phyloP scores from a whole-genome alignment of 2,888 invertebrate species.

The Nymphalis urticae region DNA sequence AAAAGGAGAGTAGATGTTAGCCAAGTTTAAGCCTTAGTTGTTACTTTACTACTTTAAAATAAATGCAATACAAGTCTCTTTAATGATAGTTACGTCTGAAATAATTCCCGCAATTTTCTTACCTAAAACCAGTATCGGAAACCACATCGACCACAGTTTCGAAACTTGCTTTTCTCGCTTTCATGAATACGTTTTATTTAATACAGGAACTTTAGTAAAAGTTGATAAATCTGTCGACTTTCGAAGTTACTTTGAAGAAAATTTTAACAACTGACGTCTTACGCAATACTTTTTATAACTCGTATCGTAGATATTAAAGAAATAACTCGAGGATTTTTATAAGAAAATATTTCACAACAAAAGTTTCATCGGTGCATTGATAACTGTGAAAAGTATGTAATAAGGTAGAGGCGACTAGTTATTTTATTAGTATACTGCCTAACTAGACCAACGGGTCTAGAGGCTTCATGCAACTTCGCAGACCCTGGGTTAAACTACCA shows the following conservation, averaged over 20 bases:
- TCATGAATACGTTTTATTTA: slow-evolving; percentile 19
- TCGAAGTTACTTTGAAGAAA: slow-evolving; percentile 8
- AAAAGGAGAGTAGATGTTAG: no score
- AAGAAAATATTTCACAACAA: neutral
- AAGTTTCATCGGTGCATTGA: neutral
- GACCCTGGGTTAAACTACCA: no score
- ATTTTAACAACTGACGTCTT: slow-evolving; percentile 15
- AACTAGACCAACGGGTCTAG: no score
- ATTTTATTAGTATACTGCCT: no score
- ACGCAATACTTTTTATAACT: neutral
- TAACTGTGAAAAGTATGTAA: neutral
- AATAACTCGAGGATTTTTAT: neutral
- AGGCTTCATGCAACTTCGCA: no score
- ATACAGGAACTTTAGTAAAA: slow-evolving; percentile 8
- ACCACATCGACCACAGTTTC: slow-evolving; percentile 21
- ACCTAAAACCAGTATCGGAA: neutral
- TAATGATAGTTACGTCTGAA: no score
- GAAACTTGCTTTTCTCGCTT: slow-evolving; percentile 16
- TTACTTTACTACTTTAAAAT: no score
- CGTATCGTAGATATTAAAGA: neutral
- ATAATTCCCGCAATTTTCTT: neutral
- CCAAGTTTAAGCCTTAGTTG: no score
- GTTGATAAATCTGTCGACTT: slow-evolving; percentile 15
- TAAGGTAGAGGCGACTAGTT: no score
- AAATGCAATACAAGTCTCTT: no score